These are phyloP conservation scores for Caenorhabditis sp. DNA, from an alignment of 2,888 invertebrate species.

Conservation along the genomic window DNA sequence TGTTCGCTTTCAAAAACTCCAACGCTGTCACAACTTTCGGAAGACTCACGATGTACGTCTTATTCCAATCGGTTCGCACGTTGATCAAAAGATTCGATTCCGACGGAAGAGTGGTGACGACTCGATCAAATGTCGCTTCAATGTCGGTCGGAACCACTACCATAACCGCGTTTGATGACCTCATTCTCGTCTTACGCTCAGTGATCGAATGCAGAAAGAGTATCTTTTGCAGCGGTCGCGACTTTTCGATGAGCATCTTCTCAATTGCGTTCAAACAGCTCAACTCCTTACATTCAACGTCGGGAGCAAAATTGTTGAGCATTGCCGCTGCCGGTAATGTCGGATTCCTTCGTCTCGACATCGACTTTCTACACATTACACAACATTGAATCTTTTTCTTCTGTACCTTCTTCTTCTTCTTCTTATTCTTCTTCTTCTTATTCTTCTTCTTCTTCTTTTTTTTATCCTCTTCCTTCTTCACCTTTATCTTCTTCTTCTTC, in stretches of 20 bases:
- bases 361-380: too few relatives aligned
- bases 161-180: background rate
- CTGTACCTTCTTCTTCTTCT: too few relatives aligned
- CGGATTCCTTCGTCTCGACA: too few relatives aligned
- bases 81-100: background rate
- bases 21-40: conserved; percentile 12
- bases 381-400: too few relatives aligned
- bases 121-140: conserved; percentile 37
- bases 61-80: background rate
- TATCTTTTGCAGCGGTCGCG: background rate
- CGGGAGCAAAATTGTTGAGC: too few relatives aligned
- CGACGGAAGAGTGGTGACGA: conserved; percentile 17
- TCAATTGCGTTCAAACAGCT: background rate
- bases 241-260: background rate
- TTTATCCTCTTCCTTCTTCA: too few relatives aligned
- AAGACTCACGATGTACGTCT: background rate
- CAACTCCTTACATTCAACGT: too few relatives aligned
- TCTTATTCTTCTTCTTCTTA: too few relatives aligned
- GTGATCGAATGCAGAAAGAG: background rate
- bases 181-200: conserved; percentile 1
- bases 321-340: too few relatives aligned
- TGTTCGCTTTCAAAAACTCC: conserved; percentile 16
- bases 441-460: too few relatives aligned
- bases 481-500: too few relatives aligned
- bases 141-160: background rate